A percentile compares a stretch with the other conserved stretches of the same genome.
phyloP scores from a whole-genome alignment of 2,797 vertebrate genomes.

The Sorex maritimensis region DNA sequence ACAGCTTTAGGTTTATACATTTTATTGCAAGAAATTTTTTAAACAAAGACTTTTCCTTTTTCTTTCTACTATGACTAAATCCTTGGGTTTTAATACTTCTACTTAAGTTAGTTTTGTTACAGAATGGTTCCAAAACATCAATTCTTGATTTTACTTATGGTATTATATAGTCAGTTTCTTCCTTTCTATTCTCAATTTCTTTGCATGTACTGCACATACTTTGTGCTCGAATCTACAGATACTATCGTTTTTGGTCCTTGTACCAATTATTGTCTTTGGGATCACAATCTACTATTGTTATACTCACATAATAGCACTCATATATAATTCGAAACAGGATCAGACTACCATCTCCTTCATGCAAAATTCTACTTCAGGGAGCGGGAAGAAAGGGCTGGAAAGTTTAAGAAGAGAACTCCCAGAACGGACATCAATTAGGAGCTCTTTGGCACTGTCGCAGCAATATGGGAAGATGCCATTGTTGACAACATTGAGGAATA shows the following conservation, averaged over 20 bases:
- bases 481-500: too few species aligned
- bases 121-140: not conserved
- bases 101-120: not conserved
- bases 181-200: not conserved
- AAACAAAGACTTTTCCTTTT: not conserved
- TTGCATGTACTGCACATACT: not conserved
- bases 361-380: too few species aligned
- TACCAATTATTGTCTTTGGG: not conserved
- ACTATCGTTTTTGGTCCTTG: not conserved
- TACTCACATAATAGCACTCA: too few species aligned
- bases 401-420: too few species aligned
- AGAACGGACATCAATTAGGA: too few species aligned
- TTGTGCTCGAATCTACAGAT: slow-evolving; percentile 15
- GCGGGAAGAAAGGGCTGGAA: too few species aligned
- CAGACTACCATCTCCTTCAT: too few species aligned
- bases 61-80: not conserved
- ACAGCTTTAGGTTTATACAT: not conserved
- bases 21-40: not conserved
- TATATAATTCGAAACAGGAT: too few species aligned
- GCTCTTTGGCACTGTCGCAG: too few species aligned
- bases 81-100: not conserved
- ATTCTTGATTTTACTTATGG: not conserved
- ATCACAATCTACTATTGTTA: not conserved
- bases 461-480: too few species aligned
- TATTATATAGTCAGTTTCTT: not conserved